Conservation (phyloP, 2,797 vertebrate genomes). For the Dallia pectoralis region DNA sequence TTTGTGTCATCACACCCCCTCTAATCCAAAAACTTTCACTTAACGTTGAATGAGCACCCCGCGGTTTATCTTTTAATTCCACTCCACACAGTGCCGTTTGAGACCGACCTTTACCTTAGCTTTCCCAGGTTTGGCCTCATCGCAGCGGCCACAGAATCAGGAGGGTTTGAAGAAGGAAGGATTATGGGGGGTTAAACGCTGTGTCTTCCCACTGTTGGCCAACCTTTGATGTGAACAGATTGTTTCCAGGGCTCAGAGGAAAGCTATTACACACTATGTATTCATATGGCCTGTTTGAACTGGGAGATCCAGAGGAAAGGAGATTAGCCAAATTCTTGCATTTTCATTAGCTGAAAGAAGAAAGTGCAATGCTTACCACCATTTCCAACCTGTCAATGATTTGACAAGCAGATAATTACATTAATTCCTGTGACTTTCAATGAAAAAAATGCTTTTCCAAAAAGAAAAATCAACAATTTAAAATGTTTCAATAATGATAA, state of each 20-base stretch:
- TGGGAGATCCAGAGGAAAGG: conserved; percentile 59
- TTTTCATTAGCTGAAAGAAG: conserved; percentile 61
- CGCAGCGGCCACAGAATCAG: conserved; percentile 69
- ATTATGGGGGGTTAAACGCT: conserved; percentile 60
- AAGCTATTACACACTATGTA: conserved; percentile 60
- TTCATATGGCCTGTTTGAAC: conserved; percentile 66
- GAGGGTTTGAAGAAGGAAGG: conserved; percentile 68
- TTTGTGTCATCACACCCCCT: conserved; percentile 80
- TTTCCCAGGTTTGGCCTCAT: conserved; percentile 63
- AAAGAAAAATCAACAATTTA: too few species aligned
- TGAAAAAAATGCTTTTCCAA: too few species aligned
- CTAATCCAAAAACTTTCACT: conserved; percentile 88
- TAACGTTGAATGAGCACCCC: conserved; percentile 83
- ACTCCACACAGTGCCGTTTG: conserved; percentile 82
- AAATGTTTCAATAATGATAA: too few species aligned
- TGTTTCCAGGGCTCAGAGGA: conserved; percentile 62
- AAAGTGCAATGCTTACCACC: not conserved
- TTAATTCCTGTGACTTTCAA: not conserved
- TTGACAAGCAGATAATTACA: not conserved
- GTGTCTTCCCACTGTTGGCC: conserved; percentile 20
- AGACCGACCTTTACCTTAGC: conserved; percentile 85
- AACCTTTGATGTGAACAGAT: conserved; percentile 69
- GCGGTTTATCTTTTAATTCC: conserved; percentile 82
- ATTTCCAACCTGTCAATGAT: conserved; percentile 13
- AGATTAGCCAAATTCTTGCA: conserved; percentile 66